Percentiles rank a stretch among this genome's conserved stretches.
Conservation (phyloP, 1,140 invertebrate species). For the Calliphora vicina region DNA sequence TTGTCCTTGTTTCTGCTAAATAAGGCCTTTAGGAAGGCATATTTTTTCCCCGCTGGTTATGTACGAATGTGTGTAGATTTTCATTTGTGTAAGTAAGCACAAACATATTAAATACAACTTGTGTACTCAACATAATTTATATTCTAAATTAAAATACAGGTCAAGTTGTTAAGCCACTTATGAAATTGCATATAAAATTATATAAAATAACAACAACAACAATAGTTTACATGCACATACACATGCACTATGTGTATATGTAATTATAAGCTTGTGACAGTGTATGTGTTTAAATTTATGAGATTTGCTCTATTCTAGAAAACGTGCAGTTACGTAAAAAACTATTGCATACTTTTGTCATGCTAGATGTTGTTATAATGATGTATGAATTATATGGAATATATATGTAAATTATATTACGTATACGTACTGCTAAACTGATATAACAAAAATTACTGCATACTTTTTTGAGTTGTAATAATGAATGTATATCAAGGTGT, state of each 20-base stretch:
- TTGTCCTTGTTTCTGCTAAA: no score
- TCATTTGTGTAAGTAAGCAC: background rate
- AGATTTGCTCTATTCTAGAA: background rate
- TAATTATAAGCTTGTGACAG: background rate
- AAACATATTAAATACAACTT: background rate
- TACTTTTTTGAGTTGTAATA: no score
- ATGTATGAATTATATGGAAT: no score
- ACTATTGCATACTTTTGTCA: no score
- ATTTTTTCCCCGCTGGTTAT: no score
- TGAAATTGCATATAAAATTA: slow-evolving; percentile 2
- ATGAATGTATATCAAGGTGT: no score
- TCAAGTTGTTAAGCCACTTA: slow-evolving; percentile 9
- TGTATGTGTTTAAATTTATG: background rate
- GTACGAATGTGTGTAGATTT: background rate
- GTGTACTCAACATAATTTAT: slow-evolving; percentile 9
- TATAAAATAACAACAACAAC: background rate
- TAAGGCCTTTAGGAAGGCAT: no score
- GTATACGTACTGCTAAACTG: no score
- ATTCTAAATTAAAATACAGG: slow-evolving; percentile 14
- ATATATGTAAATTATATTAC: no score
- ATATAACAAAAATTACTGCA: no score
- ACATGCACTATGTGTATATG: background rate
- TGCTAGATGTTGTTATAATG: no score
- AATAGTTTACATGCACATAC: background rate
- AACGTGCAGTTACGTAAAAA: background rate